Conservation (phyloP, 2,113 vertebrate species). For the Erinaceus europaeus region DNA sequence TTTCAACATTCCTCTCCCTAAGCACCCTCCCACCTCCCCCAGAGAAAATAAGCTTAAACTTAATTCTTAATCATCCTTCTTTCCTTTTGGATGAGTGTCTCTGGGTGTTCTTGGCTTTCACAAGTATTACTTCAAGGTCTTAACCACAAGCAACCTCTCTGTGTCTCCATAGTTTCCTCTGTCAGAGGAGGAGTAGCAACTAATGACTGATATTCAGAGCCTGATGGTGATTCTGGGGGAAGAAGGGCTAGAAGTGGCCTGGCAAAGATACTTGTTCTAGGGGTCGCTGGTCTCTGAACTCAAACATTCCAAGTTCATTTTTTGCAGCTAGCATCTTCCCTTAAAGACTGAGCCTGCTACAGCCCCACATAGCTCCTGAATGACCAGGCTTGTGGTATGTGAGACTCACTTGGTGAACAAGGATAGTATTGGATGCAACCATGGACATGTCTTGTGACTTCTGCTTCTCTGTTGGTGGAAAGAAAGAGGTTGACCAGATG, state of each 20-base stretch:
- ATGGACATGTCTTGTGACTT: no score
- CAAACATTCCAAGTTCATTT: not conserved
- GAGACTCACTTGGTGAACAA: not conserved
- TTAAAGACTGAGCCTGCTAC: not conserved
- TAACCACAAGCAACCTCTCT: not conserved
- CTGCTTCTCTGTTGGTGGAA: not conserved
- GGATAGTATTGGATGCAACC: no score
- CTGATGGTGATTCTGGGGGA: not conserved
- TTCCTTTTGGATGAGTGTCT: not conserved
- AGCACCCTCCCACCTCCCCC: not conserved
- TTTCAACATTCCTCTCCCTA: not conserved
- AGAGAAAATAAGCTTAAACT: not conserved
- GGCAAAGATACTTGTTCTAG: not conserved
- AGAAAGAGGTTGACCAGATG: constrained; percentile 39
- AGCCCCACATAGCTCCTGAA: not conserved
- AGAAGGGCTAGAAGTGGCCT: not conserved
- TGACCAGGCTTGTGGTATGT: accelerated
- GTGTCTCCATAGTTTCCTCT: not conserved
- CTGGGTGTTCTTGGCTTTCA: not conserved
- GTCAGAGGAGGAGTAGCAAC: accelerated
- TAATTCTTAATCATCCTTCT: not conserved
- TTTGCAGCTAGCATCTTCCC: not conserved
- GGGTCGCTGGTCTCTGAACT: not conserved
- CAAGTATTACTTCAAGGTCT: no score
- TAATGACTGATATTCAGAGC: not conserved